These are phyloP conservation scores for Nebria ingens DNA, from an alignment of 1,140 invertebrate genomes.

Conservation along the genomic window DNA sequence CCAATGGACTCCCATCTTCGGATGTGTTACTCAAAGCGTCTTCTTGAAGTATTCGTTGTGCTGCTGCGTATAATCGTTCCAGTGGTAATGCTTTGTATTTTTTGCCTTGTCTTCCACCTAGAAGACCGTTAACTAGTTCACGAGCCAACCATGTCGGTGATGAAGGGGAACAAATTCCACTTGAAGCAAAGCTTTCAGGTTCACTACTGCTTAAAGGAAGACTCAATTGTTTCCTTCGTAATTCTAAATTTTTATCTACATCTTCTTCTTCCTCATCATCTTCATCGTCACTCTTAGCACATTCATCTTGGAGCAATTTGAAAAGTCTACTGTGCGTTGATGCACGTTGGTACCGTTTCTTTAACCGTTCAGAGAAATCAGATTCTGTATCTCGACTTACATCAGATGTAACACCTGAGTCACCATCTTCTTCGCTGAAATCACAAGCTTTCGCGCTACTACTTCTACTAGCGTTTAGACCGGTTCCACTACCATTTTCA, in stretches of 20 bases:
- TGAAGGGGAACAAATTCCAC: conserved; percentile 40
- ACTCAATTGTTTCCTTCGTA: conserved; percentile 27
- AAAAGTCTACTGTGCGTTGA: conserved; percentile 62
- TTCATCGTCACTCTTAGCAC: conserved; percentile 32
- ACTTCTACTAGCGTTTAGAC: conserved; percentile 19
- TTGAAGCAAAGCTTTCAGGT: no score
- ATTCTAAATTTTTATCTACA: conserved; percentile 16
- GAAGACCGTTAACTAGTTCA: conserved; percentile 44
- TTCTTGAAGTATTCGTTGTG: conserved; percentile 41
- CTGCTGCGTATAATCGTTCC: conserved; percentile 45
- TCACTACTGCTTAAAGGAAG: conserved; percentile 22
- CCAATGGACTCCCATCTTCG: conserved; percentile 26
- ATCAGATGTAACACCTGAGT: conserved; percentile 61
- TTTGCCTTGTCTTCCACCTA: conserved; percentile 40
- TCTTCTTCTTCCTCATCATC: conserved; percentile 22
- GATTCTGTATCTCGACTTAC: conserved; percentile 55
- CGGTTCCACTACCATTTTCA: neutral
- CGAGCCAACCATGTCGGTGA: conserved; percentile 42
- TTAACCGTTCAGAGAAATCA: conserved; percentile 45
- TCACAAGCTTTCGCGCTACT: conserved; percentile 19
- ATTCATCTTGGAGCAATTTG: conserved; percentile 52
- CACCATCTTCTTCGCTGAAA: conserved; percentile 46
- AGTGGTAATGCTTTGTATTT: conserved; percentile 41
- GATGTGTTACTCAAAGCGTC: conserved; percentile 29
- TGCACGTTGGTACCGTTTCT: conserved; percentile 52